Evolutionary conservation across 2,113 vertebrate species (phyloP), one percentile per base, ranked within the genome.

Genomic region (Cavia aperea): DNA sequence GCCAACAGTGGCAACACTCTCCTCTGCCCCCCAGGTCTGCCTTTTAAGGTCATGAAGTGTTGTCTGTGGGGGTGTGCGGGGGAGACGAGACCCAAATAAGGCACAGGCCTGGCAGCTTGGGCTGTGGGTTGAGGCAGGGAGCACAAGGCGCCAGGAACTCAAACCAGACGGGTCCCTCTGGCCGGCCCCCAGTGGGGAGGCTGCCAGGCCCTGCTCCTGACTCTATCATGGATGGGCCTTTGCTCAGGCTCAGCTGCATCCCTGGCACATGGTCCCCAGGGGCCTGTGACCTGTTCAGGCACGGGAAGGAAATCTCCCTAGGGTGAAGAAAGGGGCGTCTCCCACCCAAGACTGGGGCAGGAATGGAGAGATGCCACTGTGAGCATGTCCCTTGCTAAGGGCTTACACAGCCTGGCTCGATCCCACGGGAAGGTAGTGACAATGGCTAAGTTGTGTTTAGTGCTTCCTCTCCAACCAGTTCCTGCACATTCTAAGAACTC

Each of bases 41-140:
- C 96, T 97, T 96, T 95, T 96, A 96, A 97, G 96, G 96, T 81
- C 58, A 66, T 1, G 0, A n/a, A 94, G 92, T 81, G 43, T 92
- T 3, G 12, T 91, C 70, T 75, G 23, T 43, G 54, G 7, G 60
- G 43, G 56, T 2, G 29, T 4, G 49, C 5, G 86, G 85, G 90
- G 95, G 86, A 72, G 94, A 73, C 58, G n/a, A 91, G 84, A 92
- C 26, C 95, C 95, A 96, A 96, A 96, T 96, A 96, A 94, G 92
- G 94, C 70, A 0, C 4, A 0, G 81, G 89, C 86, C 84, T 95
- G 94, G 93, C 94, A 91, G 95, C 93, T 75, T 23, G 72, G 90
- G 90, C 89, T 96, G 95, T 39, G 96, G 96, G 93, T 89, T 96
- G 93, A 92, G 85, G 87, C 39, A 66, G 75, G 21, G 77, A 96